phyloP scores from a whole-genome alignment of 2,797 vertebrate genomes.

The Stomatorhinus walkeri region DNA sequence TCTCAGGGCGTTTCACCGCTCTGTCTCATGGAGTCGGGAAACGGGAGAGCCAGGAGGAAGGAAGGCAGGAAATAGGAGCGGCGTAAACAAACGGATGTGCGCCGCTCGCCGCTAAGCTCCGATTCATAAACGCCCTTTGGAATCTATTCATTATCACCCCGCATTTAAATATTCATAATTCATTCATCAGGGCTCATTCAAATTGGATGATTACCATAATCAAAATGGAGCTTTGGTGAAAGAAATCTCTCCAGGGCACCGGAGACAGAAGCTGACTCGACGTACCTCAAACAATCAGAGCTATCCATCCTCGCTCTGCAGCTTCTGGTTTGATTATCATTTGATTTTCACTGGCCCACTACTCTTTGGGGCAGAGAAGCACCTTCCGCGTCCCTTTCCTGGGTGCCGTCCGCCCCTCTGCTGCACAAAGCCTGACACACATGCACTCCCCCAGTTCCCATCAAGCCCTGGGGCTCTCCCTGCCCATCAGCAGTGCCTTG shows the following conservation, averaged over 20 bases:
- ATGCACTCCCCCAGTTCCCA: not conserved
- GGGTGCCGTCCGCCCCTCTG: not conserved
- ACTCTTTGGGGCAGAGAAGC: not conserved
- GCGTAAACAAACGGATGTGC: not conserved
- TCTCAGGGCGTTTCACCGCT: not conserved
- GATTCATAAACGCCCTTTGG: not conserved
- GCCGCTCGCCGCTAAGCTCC: not conserved
- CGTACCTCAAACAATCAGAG: not conserved
- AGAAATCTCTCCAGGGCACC: conserved; percentile 1
- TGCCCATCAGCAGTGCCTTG: not conserved
- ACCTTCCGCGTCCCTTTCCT: not conserved
- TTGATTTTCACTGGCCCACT: not conserved
- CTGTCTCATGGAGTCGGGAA: not conserved
- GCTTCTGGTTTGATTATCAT: not conserved
- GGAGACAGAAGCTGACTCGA: not conserved
- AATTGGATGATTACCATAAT: conserved; percentile 22
- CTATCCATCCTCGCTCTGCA: not conserved
- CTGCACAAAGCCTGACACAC: not conserved
- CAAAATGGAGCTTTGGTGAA: conserved; percentile 16
- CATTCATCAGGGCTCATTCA: conserved; percentile 19
- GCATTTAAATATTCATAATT: conserved; percentile 20
- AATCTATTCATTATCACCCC: conserved; percentile 11
- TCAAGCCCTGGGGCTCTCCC: not conserved
- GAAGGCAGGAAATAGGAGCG: not conserved
- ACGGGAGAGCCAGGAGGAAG: not conserved